Evolutionary conservation across 2,113 vertebrate genomes (phyloP).

Genomic region (Rhipidura dahli): DNA sequence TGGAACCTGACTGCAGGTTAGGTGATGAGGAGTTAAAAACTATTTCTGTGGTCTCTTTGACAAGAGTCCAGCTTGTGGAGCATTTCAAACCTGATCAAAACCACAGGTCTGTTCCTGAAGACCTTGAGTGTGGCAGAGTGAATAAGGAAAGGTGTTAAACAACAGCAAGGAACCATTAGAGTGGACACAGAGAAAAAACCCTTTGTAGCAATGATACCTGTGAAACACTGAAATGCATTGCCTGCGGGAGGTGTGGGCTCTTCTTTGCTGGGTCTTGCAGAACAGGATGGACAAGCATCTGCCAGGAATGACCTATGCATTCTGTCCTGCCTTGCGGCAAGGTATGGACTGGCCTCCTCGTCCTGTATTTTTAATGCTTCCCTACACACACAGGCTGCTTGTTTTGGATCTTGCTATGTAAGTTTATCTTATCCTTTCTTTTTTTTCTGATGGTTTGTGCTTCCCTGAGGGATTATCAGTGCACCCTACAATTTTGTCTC

Average conservation of each 20-base stretch:
- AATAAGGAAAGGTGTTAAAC: neutral
- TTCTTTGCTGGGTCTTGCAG: neutral
- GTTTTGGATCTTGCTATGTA: slow-evolving; percentile 24
- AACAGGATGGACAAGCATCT: slow-evolving; percentile 43
- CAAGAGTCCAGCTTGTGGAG: neutral
- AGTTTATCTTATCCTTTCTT: slow-evolving; percentile 17
- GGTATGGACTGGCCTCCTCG: neutral
- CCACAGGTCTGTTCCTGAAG: neutral
- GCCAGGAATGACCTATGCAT: neutral
- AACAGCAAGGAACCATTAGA: neutral
- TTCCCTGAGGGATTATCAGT: neutral
- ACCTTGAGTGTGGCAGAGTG: neutral
- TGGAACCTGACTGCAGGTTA: neutral
- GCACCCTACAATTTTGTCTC: neutral
- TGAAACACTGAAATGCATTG: neutral
- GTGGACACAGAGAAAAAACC: neutral
- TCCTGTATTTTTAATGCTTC: neutral
- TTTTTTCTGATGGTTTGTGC: neutral
- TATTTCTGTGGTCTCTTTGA: neutral
- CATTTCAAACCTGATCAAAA: neutral
- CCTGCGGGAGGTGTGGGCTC: neutral
- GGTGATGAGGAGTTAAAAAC: neutral
- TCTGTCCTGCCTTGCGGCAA: slow-evolving; percentile 27
- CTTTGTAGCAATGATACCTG: neutral
- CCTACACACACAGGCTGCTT: neutral